Evolutionary conservation across 2,797 vertebrate genomes (phyloP), one percentile per base, ranked within the genome.

Genomic region (Gallinago solitaria): DNA sequence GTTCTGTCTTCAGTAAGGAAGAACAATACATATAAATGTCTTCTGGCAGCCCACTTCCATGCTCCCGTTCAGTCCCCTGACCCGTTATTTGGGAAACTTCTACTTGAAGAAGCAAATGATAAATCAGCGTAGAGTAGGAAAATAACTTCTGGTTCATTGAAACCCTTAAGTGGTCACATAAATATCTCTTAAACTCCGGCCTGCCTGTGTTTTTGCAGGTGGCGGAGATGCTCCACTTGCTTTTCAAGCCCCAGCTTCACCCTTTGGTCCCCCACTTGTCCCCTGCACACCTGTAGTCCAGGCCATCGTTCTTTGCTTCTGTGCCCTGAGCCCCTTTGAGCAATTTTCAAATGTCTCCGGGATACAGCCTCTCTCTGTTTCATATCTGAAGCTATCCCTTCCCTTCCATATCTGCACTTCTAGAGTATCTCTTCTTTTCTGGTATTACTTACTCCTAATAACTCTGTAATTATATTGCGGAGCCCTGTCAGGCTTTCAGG

Each of bases 391-490:
- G 24, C 10, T 64, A 45, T 41, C 53, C 64, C 23, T 94, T 91
- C 45, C 43, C 27, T 91, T 92, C 75, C 17, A 2, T 85, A 79
- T 67, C 95, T 95, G 39, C 37, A 33, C 17, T 88, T 93, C 53
- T 15, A 87, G 77, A 63, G 27, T 86, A 70, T 89, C 93, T 84
- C 37, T 71, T 87, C 47, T 91, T 82, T 92, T 93, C 78, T 95
- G 75, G 74, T 95, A 89, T 97, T 94, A 71, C 24, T 96, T 96
- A 92, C 95, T 89, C n/a, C 61, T 95, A 97, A 97, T 94, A 65
- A 89, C 87, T 20, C 86, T 19, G 1, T 95, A 95, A 96, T 96
- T 96, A 63, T 20, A 25, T 78, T 56, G 35, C 64, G 75, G 82
- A 87, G 78, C 54, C 35, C 77, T 48, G 33, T 93, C 79, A 83